Conservation (phyloP, 1,140 invertebrate species). For the Catajapyx aquilonaris region DNA sequence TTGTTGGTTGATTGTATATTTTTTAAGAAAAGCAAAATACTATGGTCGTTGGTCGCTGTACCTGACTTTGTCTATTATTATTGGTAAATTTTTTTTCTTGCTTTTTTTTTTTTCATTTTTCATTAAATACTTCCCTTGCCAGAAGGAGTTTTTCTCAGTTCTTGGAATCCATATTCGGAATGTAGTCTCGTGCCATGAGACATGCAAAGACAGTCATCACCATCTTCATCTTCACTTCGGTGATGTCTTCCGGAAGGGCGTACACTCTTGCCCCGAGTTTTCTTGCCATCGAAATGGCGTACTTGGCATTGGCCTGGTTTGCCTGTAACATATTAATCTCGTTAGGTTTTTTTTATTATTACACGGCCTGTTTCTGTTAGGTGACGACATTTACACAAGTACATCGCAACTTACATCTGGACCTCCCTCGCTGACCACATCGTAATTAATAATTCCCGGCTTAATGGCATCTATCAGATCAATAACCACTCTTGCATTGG, state of each 20-base stretch:
- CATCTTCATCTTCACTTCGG: constrained; percentile 96
- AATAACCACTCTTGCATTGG: constrained; percentile 71
- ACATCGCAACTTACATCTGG: constrained; percentile 75
- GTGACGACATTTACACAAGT: constrained; percentile 14
- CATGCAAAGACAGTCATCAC: constrained; percentile 99
- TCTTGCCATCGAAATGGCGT: constrained; percentile 92
- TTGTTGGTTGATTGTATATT: too few species aligned
- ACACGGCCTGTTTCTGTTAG: background rate
- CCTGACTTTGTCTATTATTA: too few species aligned
- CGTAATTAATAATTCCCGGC: constrained; percentile 86
- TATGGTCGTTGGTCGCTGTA: too few species aligned
- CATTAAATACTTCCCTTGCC: too few species aligned
- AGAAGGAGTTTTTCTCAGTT: too few species aligned
- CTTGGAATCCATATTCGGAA: constrained; percentile 54
- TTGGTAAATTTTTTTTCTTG: too few species aligned
- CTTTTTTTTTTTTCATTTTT: too few species aligned
- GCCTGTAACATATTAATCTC: too few species aligned
- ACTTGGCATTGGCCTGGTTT: constrained; percentile 89
- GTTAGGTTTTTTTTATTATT: constrained; percentile 1
- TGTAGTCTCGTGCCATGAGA: constrained; percentile 89
- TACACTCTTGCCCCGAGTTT: constrained; percentile 95
- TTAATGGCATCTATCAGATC: constrained; percentile 94
- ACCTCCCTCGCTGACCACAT: constrained; percentile 55
- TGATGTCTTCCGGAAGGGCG: constrained; percentile 97
- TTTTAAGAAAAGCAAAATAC: too few species aligned